phyloP scores from a whole-genome alignment of 2,797 vertebrate species.

The Emys orbicularis region DNA sequence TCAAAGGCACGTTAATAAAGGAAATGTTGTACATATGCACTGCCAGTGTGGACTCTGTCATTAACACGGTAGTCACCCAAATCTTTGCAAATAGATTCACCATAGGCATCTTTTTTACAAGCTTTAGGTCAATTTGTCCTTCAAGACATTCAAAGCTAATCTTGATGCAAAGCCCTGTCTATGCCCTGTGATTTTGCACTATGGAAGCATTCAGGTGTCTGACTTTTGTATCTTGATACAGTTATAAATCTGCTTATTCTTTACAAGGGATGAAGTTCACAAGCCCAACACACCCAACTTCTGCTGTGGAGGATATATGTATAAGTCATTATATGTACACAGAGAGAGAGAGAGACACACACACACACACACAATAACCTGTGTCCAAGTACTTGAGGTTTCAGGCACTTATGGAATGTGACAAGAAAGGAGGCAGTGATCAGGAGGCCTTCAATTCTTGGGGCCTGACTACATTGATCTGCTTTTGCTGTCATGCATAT shows the following conservation, averaged over 20 bases:
- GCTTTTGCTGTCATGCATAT: not conserved
- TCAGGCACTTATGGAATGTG: not conserved
- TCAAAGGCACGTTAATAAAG: not conserved
- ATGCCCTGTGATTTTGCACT: not conserved
- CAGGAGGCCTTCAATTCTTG: not conserved
- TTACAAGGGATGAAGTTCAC: not conserved
- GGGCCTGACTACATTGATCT: not conserved
- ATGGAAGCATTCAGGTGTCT: not conserved
- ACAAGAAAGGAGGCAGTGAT: not conserved
- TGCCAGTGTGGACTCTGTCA: not conserved
- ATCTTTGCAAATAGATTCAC: not conserved
- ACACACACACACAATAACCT: not conserved
- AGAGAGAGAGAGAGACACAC: too few relatives aligned
- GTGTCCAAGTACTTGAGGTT: not conserved
- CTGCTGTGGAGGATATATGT: not conserved
- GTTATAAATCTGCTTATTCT: not conserved
- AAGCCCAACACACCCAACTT: not conserved
- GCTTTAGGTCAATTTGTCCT: not conserved
- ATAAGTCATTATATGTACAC: not conserved
- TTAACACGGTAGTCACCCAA: not conserved
- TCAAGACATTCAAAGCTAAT: not conserved
- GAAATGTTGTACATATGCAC: not conserved
- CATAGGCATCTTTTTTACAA: rapidly evolving
- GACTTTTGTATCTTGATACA: not conserved
- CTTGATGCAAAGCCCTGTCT: not conserved